Base-by-base conservation (phyloP, 2,113 vertebrate species). In the Capreolus pygargus region DNA sequence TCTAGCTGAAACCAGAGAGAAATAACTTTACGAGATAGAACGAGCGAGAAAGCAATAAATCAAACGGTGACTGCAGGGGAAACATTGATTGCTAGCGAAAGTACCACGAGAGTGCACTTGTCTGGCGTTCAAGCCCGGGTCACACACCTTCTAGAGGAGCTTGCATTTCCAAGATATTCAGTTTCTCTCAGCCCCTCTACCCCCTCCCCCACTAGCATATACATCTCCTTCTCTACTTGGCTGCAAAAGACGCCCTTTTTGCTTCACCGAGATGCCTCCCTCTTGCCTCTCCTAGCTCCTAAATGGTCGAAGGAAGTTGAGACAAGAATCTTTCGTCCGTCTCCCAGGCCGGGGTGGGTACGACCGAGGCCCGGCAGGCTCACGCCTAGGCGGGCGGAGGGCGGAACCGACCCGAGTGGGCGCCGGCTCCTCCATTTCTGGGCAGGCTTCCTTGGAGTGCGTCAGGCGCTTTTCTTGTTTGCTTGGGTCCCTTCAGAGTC, bases 11-110 rank as follows among this genome's bases (percentile, higher is more conserved):
- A 95, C 57, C 36, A 39, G 52, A 8, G 52, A 97, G 45, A 91
- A n/a, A 82, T 94, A 98, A 98, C 97, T 98, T 98, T 87, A 16
- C 61, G 57, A 83, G 95, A 67, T 89, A 61, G 74, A 95, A 97
- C 39, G 13, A 96, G 86, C 21, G 60, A 88, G 79, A 95, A 97
- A 39, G 95, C 94, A 88, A 86, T 98, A 95, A 91, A 98, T 98
- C 89, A 93, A 52, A 92, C 33, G 87, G 82, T 55, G 83, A 93
- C 96, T 97, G 92, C 79, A 55, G 70, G 43, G 70, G 86, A 91
- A 89, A 61, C 45, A 10, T 64, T 58, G 85, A 76, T 94, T 91
- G 50, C 84, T 86, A 93, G 95, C 45, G 58, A 57, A 95, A 97
- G 91, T 98, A 83, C 54, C 17, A 39, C 2, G 64, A 60, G 81